Base-by-base conservation (phyloP, 2,113 vertebrate species). In the Propithecus coquereli region DNA sequence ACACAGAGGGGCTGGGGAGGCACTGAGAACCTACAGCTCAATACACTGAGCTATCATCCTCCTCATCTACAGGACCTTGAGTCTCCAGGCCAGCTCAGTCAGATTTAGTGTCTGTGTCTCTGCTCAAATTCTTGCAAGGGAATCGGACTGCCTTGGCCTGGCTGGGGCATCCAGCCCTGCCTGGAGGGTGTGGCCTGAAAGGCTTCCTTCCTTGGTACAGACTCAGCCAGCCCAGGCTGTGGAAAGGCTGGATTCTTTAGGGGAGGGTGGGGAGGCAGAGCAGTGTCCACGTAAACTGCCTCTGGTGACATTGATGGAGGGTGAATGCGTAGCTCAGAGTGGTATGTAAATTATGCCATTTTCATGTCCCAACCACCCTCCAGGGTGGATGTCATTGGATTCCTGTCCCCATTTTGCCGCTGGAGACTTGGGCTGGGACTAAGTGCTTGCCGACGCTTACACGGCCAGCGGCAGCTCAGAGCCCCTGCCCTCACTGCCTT, bases 161-260 rank as follows among this genome's bases (percentile, higher is more conserved):
- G 30, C 86, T 61, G 86, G 40, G 66, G 30, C 8, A 2, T 6
- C 30, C 18, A 18, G 32, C 16, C 2, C 9, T 20, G 2, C 10
- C 22, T 14, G 10, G 1, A 8, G 54, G 43, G 40, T n/a, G 10
- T 37, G 87, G 45, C 80, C 59, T 6, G 87, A 47, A 79, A 52
- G 43, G 32, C 30, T 30, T 50, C 59, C 34, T 37, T 32, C 13
- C 23, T 45, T 14, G 87, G 16, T 30, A 12, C 6, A 3, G 57
- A n/a, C 54, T 30, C 9, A 8, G 43, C 40, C 50, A 50, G 8
- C 22, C 1, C 0, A 17, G 32, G 23, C 22, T 5, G 23, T 3
- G 17, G 45, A 8, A n/a, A 37, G 59, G n/a, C 34, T 1, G 14
- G 6, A 34, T 34, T 73, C 18, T 27, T 59, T 12, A 13, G 87